Base-by-base conservation (phyloP, 2,888 invertebrate species). In the Xestia sexstrigata region DNA sequence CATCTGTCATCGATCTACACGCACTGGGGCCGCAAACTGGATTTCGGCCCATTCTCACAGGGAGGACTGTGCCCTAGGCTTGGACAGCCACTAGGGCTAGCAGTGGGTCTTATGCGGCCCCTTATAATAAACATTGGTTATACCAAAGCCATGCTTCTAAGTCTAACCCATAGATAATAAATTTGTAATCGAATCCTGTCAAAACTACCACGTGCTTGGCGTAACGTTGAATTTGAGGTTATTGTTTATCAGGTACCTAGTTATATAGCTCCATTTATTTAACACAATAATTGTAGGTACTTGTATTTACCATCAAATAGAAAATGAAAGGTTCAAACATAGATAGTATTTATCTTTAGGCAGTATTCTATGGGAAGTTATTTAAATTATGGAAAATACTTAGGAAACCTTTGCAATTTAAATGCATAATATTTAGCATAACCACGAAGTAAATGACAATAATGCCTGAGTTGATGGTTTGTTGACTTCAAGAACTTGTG, bases 151-250 rank as follows among this genome's bases (percentile, higher is more conserved):
- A 3, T 13, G 13, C 11, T 39, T n/a, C n/a, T 9, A 39, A 23
- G n/a, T n/a, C n/a, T 9, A 39, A 23, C 39, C 20, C 23, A 13
- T 39, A 58, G 26, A 58, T 58, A 35, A 35, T 35, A 35, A 2
- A 55, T 26, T 52, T 26, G 13, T 15, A 45, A 55, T 42, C n/a
- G 30, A 47, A 26, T 17, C 17, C 8, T 26, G 52, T 20, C 5
- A 49, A 45, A 76, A 75, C 7, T 13, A n/a, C 47, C 75, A 66
- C 75, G 75, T 76, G 58, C 26, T 35, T 17, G 17, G 17, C 7
- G 20, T n/a, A 55, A 67, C 17, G 45, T 47, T 47, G 26, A 15
- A 35, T 26, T 26, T 47, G 15, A 70, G 47, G 2, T 60, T 47
- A 60, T 26, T 23, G 11, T 26, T 26, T 35, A 20, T 15, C 23